Conservation (phyloP, 2,797 vertebrate genomes). For the Oreonectes daqikongensis region DNA sequence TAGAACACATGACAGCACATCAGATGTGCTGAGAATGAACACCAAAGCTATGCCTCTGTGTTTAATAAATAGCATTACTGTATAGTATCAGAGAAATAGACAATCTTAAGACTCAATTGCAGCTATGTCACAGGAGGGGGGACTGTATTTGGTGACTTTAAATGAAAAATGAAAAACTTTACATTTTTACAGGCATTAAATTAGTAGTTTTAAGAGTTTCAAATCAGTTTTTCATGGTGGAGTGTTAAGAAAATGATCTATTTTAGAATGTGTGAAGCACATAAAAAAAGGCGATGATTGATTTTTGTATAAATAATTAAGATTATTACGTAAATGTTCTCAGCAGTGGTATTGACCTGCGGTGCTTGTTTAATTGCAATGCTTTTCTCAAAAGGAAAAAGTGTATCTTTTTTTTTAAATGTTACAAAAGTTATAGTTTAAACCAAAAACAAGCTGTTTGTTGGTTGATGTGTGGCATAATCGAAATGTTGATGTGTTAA, state of each 20-base stretch:
- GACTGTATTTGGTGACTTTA: background rate
- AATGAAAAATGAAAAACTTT: background rate
- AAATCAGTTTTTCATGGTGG: background rate
- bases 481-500: background rate
- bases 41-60: background rate
- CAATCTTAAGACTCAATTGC: background rate
- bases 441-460: background rate
- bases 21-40: background rate
- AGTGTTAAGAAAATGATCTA: background rate
- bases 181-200: background rate
- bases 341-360: background rate
- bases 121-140: background rate
- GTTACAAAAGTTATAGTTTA: background rate
- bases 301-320: conserved; percentile 2
- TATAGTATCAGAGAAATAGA: background rate
- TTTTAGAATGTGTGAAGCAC: background rate
- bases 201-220: background rate
- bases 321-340: conserved; percentile 8
- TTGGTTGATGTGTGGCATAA: background rate
- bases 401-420: background rate
- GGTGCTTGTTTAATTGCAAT: background rate
- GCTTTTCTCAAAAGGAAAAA: background rate
- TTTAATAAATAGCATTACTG: background rate
- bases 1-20: background rate
- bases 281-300: background rate